Percentiles rank a stretch among this genome's conserved stretches.
phyloP scores from a whole-genome alignment of 1,140 invertebrate genomes.

The Acromyrmex heyeri region DNA sequence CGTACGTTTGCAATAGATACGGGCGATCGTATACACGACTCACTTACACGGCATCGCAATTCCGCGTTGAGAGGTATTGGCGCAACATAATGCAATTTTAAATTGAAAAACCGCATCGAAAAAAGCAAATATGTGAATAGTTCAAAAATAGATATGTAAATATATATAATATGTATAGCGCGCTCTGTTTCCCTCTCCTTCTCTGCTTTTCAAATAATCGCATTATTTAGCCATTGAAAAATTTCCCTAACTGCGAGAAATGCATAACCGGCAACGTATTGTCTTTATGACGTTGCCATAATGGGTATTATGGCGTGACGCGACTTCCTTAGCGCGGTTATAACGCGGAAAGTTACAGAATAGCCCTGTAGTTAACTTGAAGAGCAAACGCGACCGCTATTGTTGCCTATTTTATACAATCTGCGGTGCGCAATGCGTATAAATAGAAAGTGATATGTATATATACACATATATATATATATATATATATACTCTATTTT shows the following conservation, averaged over 20 bases:
- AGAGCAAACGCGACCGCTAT: slow-evolving; percentile 47
- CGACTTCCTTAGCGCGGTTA: slow-evolving; percentile 45
- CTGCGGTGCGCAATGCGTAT: slow-evolving; percentile 12
- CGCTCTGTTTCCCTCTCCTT: neutral
- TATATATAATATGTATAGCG: neutral
- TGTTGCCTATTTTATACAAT: slow-evolving; percentile 58
- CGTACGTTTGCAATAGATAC: slow-evolving; percentile 33
- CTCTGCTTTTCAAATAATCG: neutral
- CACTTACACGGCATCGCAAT: slow-evolving; percentile 45
- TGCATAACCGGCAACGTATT: slow-evolving; percentile 45
- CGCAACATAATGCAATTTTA: slow-evolving; percentile 36
- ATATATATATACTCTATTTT: neutral
- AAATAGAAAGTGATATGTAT: slow-evolving; percentile 6
- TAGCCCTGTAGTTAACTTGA: slow-evolving; percentile 52
- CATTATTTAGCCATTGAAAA: neutral
- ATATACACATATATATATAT: no score
- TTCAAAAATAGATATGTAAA: neutral
- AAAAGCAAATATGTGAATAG: slow-evolving; percentile 4
- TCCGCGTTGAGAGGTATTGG: slow-evolving; percentile 16
- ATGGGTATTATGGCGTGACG: slow-evolving; percentile 53
- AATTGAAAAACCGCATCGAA: slow-evolving; percentile 42
- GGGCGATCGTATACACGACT: slow-evolving; percentile 21
- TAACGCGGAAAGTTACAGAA: slow-evolving; percentile 55
- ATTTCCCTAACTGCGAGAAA: slow-evolving; percentile 7
- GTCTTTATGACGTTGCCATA: slow-evolving; percentile 46